These are phyloP conservation scores for Crotalus viridis DNA, from an alignment of 2,113 vertebrate genomes.

Conservation along the genomic window DNA sequence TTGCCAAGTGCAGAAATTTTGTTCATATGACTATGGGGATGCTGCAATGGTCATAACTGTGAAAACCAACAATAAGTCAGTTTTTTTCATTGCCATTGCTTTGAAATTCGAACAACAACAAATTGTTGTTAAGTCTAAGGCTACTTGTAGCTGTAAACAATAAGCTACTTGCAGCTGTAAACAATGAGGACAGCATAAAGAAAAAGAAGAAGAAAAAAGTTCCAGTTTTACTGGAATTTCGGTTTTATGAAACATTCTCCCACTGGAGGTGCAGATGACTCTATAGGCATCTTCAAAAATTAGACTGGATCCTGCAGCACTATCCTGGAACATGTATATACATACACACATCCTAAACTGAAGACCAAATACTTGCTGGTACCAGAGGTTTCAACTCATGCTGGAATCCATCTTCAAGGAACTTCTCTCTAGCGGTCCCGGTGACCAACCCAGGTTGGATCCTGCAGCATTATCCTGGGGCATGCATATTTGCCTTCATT, in stretches of 20 bases:
- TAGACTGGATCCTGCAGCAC: no score
- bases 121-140: neutral
- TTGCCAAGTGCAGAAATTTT: neutral
- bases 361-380: no score
- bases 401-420: neutral
- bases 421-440: fast-evolving
- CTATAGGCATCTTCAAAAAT: neutral
- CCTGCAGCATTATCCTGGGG: neutral
- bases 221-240: no score
- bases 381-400: neutral
- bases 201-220: neutral
- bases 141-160: neutral
- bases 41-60: neutral
- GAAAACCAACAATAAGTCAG: neutral
- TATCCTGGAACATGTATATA: no score
- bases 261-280: neutral
- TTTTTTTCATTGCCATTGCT: no score
- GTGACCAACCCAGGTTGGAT: neutral
- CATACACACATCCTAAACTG: no score
- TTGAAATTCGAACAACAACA: no score
- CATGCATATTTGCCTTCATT: neutral
- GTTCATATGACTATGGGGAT: neutral
- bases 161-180: neutral
- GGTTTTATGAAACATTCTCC: neutral
- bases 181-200: neutral